Conservation (phyloP, 1,140 invertebrate species). For the Capitella teleta region DNA sequence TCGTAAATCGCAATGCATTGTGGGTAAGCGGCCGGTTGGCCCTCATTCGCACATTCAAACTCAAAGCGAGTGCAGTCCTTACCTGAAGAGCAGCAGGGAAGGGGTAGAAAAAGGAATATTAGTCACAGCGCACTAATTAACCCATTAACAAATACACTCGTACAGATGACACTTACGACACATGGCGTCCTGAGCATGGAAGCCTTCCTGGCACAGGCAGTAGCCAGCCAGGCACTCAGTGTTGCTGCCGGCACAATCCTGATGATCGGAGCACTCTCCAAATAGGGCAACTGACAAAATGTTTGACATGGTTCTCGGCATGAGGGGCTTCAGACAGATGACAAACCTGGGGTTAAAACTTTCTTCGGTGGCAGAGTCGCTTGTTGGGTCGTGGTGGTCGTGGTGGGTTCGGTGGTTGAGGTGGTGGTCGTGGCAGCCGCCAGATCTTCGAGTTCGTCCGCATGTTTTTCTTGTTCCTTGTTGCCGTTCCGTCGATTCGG, state of each 20-base stretch:
- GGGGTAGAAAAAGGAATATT: not conserved
- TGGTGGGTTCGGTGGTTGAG: conserved; percentile 1
- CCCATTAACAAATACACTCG: not conserved
- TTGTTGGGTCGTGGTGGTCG: not conserved
- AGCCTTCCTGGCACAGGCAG: conserved; percentile 11
- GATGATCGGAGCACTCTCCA: not conserved
- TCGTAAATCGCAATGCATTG: conserved; percentile 94
- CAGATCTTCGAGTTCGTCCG: conserved; percentile 6
- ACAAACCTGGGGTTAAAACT: not conserved
- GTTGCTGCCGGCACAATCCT: conserved; percentile 2
- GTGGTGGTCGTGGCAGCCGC: not conserved
- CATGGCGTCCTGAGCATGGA: not conserved
- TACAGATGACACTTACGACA: conserved; percentile 6
- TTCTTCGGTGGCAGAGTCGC: not conserved
- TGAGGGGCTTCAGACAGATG: not conserved
- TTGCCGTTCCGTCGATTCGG: conserved; percentile 47
- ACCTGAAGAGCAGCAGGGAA: conserved; percentile 7
- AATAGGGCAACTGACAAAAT: conserved; percentile 2
- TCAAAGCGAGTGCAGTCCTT: conserved; percentile 51
- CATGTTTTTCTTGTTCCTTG: conserved; percentile 6
- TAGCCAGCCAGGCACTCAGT: conserved; percentile 7
- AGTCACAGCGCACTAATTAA: not conserved
- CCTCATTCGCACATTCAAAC: conserved; percentile 26
- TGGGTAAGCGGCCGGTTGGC: conserved; percentile 16
- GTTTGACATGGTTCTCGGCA: not conserved